phyloP scores from a whole-genome alignment of 2,797 vertebrate genomes.

The Avahi laniger region DNA sequence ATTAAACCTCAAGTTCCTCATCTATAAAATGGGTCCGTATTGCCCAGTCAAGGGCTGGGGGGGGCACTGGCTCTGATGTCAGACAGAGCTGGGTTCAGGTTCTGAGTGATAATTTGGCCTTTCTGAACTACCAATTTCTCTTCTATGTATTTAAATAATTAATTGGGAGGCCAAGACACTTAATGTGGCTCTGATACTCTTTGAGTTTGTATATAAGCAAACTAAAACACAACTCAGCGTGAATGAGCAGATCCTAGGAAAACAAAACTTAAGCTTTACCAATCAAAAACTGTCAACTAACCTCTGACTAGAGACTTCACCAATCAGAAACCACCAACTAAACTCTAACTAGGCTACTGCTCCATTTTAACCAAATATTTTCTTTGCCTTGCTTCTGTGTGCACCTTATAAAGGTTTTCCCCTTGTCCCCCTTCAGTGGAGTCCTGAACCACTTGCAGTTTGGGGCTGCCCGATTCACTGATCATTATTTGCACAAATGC shows the following conservation, averaged over 20 bases:
- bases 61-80: rapidly evolving
- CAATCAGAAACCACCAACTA: background rate
- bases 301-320: background rate
- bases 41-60: background rate
- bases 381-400: background rate
- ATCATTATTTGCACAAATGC: background rate
- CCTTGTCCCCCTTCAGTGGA: background rate
- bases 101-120: background rate
- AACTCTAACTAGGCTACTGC: background rate
- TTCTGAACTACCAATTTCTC: background rate
- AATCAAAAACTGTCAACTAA: background rate
- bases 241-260: background rate
- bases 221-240: background rate
- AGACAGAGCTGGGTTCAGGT: background rate
- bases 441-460: background rate
- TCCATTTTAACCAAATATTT: background rate
- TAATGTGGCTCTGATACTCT: background rate
- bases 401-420: background rate
- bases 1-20: background rate
- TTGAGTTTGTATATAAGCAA: background rate
- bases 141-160: background rate
- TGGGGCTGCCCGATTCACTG: background rate
- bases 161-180: background rate
- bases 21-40: background rate
- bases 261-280: background rate